Percentiles rank a stretch among this genome's conserved stretches.
phyloP scores from a whole-genome alignment of 2,113 vertebrate genomes.

The Phainopepla nitens region DNA sequence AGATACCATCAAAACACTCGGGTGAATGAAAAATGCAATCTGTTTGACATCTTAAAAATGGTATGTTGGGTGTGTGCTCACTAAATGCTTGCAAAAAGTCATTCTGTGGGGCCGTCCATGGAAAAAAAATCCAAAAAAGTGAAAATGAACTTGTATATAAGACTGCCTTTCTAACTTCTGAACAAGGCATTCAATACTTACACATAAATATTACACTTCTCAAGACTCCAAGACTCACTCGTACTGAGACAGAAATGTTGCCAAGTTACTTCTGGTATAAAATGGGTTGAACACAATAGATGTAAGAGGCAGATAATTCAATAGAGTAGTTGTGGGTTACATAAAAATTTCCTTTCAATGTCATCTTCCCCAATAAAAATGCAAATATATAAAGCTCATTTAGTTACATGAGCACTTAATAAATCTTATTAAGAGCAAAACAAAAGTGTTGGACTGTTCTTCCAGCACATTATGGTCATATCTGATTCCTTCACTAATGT shows the following conservation, averaged over 20 bases:
- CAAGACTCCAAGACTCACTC: not conserved
- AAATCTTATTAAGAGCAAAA: conserved; percentile 3
- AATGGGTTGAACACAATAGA: not conserved
- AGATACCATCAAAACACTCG: not conserved
- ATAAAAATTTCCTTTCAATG: not conserved
- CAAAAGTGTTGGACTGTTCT: not conserved
- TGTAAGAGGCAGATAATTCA: not conserved
- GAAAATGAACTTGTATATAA: not conserved
- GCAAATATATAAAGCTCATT: conserved; percentile 28
- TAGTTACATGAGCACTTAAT: not conserved
- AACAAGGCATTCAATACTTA: not conserved
- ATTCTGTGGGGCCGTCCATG: not conserved
- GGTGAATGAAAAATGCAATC: not conserved
- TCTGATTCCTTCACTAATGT: not conserved
- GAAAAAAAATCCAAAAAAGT: not conserved
- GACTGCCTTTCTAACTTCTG: not conserved
- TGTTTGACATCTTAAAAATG: not conserved
- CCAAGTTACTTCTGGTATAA: not conserved
- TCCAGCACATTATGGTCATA: not conserved
- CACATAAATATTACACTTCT: not conserved
- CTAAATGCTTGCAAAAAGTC: not conserved
- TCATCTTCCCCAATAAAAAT: conserved; percentile 28
- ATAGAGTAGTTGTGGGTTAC: not conserved
- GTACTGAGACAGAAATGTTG: not conserved
- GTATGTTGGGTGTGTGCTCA: not conserved